These are phyloP conservation scores for Periophthalmus magnuspinnatus DNA, from an alignment of 2,797 vertebrate genomes.

Conservation along the genomic window DNA sequence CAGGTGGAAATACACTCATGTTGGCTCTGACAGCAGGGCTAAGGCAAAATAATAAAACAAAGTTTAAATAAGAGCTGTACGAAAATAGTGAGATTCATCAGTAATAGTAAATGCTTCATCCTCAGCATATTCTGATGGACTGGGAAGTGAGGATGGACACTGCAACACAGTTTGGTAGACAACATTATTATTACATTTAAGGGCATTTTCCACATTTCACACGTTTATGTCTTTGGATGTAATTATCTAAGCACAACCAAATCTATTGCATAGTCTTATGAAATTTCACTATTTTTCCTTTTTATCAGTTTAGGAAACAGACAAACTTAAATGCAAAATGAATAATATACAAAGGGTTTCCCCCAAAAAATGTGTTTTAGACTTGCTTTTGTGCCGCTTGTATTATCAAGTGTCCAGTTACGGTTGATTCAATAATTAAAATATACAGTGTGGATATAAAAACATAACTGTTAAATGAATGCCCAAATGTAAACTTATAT, in stretches of 20 bases:
- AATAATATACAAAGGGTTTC: too few species aligned
- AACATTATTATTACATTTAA: too few species aligned
- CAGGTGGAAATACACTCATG: slow-evolving; percentile 42
- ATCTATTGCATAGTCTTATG: background rate
- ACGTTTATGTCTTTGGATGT: too few species aligned
- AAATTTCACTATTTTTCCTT: background rate
- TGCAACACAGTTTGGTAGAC: background rate
- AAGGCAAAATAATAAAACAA: slow-evolving; percentile 25
- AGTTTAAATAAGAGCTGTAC: slow-evolving; percentile 19
- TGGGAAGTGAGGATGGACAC: background rate
- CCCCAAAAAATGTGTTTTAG: too few species aligned
- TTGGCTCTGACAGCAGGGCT: slow-evolving; percentile 48
- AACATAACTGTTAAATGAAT: background rate
- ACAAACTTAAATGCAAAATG: background rate
- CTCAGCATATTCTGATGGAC: background rate
- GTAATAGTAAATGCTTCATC: background rate
- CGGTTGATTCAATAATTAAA: background rate
- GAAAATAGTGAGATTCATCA: slow-evolving; percentile 8
- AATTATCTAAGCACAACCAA: background rate
- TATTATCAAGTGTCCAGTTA: background rate
- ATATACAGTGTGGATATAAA: background rate
- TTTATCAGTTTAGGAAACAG: background rate
- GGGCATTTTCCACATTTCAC: too few species aligned
- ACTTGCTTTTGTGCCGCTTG: too few species aligned
- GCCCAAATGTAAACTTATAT: background rate